Evolutionary conservation across 2,888 invertebrate genomes (phyloP), one percentile per base, ranked within the genome.

Genomic region (Protophormia terraenovae): DNA sequence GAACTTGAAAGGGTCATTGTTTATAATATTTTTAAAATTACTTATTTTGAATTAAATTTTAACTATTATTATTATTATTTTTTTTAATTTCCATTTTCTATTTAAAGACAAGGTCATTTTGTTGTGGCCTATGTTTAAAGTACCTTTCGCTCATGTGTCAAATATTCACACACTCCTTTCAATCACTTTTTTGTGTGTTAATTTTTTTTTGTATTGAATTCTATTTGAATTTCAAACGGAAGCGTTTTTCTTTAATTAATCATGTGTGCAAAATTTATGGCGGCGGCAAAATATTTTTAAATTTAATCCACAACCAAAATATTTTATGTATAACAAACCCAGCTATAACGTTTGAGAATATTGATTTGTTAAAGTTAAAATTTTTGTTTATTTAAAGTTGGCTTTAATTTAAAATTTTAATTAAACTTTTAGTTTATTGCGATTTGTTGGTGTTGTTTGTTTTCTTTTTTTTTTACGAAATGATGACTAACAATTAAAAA

Each of bases 131-230:
- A 53, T 4, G 16, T 47, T 41, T 38, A 50, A 50, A 60, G 14
- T 62, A 50, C 78, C 85, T 85, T 85, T 85, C 85, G 64, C 85
- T 78, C 22, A 64, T 64, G 64, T 82, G 82, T 85, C 82, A 77
- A 81, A 81, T 35, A 78, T n/a, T 47, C 47, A 71, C n/a, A 64
- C 60, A 67, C 32, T 16, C 32, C 62, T 75, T 80, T 81, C 71
- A 77, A 62, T 72, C 16, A 58, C 8, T 75, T 47, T 22, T 47
- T 22, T 14, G 7, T 58, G 14, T 14, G 2, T 45, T 41, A n/a
- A 3, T 32, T 53, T 16, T 14, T 12, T 32, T 47, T 64, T 35
- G 5, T 35, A 35, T 45, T 64, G 8, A 72, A 64, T 75, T 69
- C 27, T 32, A 29, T n/a, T 80, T 73, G 27, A 47, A 64, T 72